phyloP scores from a whole-genome alignment of 2,888 invertebrate species.

The Drosophila gaucha region DNA sequence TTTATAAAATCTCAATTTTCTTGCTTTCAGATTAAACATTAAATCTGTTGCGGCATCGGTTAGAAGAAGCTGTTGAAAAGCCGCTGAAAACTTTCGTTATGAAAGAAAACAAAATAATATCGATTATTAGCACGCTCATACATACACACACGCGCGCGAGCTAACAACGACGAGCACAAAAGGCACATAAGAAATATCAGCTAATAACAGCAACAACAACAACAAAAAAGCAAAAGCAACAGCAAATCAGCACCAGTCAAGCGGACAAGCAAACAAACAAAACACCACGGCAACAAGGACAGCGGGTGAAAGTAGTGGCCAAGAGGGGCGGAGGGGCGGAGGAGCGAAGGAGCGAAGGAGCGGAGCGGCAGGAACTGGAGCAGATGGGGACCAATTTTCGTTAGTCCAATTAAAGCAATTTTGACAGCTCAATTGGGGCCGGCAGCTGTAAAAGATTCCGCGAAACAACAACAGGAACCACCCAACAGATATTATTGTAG shows the following conservation, averaged over 20 bases:
- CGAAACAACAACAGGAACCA: not conserved
- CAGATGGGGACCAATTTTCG: slow-evolving; percentile 43
- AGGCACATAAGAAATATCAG: slow-evolving; percentile 49
- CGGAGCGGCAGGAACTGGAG: not conserved
- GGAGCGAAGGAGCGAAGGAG: no score
- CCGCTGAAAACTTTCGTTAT: slow-evolving; percentile 66
- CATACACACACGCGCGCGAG: slow-evolving; percentile 1
- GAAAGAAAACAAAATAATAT: slow-evolving; percentile 75
- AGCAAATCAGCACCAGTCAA: slow-evolving; percentile 31
- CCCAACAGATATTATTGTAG: slow-evolving; percentile 9
- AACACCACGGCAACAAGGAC: slow-evolving; percentile 33
- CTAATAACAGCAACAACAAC: slow-evolving; percentile 10
- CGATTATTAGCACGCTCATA: slow-evolving; percentile 68
- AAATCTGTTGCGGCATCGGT: no score
- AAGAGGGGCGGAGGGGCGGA: not conserved
- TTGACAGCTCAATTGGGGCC: slow-evolving; percentile 59
- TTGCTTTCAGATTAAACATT: not conserved
- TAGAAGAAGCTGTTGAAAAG: slow-evolving; percentile 41
- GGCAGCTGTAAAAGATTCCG: slow-evolving; percentile 35
- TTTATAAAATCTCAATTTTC: not conserved
- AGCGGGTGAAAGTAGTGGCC: slow-evolving; percentile 2
- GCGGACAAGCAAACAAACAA: slow-evolving; percentile 67
- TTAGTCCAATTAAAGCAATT: slow-evolving; percentile 77
- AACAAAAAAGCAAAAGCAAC: slow-evolving; percentile 17
- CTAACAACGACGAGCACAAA: slow-evolving; percentile 35